Conservation (phyloP, 2,113 vertebrate genomes). For the Microtus pennsylvanicus region DNA sequence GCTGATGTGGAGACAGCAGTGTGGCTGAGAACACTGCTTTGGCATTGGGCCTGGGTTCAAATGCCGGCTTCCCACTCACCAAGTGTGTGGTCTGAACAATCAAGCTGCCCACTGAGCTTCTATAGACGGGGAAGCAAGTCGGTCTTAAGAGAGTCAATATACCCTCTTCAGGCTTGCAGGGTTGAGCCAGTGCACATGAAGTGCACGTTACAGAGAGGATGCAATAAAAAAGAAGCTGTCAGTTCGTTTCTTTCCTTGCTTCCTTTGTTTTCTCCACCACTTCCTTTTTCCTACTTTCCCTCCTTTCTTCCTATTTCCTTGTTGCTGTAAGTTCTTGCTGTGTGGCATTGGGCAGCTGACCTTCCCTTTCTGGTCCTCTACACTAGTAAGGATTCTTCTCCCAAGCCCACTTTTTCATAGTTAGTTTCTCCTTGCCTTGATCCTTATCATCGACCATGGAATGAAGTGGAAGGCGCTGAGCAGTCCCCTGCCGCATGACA, state of each 20-base stretch:
- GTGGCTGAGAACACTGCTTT: not conserved
- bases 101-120: not conserved
- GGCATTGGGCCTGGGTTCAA: not conserved
- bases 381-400: not conserved
- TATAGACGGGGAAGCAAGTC: accelerated
- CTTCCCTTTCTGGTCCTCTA: slow-evolving; percentile 31
- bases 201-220: accelerated
- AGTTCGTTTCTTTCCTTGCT: no score
- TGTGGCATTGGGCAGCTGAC: not conserved
- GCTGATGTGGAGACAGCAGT: not conserved
- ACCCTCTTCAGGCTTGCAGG: not conserved
- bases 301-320: no score
- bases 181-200: accelerated
- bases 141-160: no score
- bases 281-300: no score
- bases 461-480: not conserved
- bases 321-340: not conserved
- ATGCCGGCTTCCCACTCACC: not conserved
- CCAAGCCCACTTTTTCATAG: not conserved
- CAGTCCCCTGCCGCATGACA: not conserved
- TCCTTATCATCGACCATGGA: not conserved
- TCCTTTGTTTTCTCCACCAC: not conserved
- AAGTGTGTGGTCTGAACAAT: not conserved
- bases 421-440: not conserved
- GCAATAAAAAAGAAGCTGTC: accelerated